A percentile compares a stretch with the other conserved stretches of the same genome.
Conservation (phyloP, 2,888 invertebrate species). For the Mesochorus sp. region DNA sequence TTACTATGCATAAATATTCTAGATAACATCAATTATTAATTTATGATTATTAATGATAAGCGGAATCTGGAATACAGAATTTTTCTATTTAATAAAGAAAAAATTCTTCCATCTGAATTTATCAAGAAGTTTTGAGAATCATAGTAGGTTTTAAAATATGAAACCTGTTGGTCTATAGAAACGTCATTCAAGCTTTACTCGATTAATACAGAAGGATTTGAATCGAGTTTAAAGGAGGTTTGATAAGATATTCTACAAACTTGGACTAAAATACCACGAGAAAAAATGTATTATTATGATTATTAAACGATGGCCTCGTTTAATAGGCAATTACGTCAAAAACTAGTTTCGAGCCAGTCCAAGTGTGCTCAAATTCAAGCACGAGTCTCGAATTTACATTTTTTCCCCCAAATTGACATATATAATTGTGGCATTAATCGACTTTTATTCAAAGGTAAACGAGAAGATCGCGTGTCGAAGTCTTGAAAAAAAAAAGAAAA, state of each 20-base stretch:
- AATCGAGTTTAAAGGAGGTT: too few species aligned
- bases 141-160: too few species aligned
- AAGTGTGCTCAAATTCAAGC: constrained; percentile 9
- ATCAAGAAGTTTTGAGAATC: too few species aligned
- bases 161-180: too few species aligned
- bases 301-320: too few species aligned
- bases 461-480: constrained; percentile 60
- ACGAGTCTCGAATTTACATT: not conserved
- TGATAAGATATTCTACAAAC: too few species aligned
- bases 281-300: too few species aligned
- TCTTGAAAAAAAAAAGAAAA: constrained; percentile 28
- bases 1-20: not conserved
- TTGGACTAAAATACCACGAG: too few species aligned
- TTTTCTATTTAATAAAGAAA: too few species aligned
- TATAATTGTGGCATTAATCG: constrained; percentile 15
- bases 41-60: not conserved
- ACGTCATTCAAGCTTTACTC: too few species aligned
- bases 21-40: not conserved
- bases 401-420: constrained; percentile 21
- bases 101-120: too few species aligned
- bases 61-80: not conserved
- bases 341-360: not conserved
- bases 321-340: not conserved
- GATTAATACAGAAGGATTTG: too few species aligned
- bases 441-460: constrained; percentile 34